Evolutionary conservation across 2,113 vertebrate species (phyloP), one percentile per base, ranked within the genome.

Genomic region (Elgaria multicarinata): DNA sequence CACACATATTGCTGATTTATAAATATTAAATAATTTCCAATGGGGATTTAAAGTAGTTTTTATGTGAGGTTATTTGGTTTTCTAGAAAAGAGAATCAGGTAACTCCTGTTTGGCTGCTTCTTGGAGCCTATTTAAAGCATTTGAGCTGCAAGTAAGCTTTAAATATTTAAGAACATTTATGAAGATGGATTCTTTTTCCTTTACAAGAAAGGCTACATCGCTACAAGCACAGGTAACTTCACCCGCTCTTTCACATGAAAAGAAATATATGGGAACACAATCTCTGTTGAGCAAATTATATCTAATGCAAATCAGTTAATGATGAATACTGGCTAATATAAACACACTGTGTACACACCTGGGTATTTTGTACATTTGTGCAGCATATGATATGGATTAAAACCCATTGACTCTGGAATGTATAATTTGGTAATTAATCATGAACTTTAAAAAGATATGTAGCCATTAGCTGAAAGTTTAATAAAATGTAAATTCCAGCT

Each of bases 381-480:
- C 46, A 91, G 88, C 89, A 91, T 80, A 91, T 42, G 90, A 91
- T 18, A 72, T 92, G 67, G 86, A 85, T 89, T 44, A 90, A 93
- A 90, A 84, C 77, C 90, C 85, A 88, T 92, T 91, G 93, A 76
- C 91, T 91, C 80, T 89, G 86, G 58, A 93, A 94, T 18, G 93
- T 94, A 75, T 87, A 91, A 94, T 91, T 93, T 93, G 84, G 88
- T 92, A 89, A 95, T 91, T 93, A 92, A 95, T 94, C 94, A 90
- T 75, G 92, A 94, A 92, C 95, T 93, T 88, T 87, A 91, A 95
- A n/a, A 91, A 91, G 92, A 87, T 93, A 94, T 90, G 74, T 87
- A 87, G 91, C 94, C 93, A 94, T 96, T 93, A 92, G 90, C 87
- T 94, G 72, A 92, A 94, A 92, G 92, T 91, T 92, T 94, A 93